Evolutionary conservation across 1,140 invertebrate species (phyloP), one percentile per base, ranked within the genome.

Genomic region (Littorina saxatilis): DNA sequence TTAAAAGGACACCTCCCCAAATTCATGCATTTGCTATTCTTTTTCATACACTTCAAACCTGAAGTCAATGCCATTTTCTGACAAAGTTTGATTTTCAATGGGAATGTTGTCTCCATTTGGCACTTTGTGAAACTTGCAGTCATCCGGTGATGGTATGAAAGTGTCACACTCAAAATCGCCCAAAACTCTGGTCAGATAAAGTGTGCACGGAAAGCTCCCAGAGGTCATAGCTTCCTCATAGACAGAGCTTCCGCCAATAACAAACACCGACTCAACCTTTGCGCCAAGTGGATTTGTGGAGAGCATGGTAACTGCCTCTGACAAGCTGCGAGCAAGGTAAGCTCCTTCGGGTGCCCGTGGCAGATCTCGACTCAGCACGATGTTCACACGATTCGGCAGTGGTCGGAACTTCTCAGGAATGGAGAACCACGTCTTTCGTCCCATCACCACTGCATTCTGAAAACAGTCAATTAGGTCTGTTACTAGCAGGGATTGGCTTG

Each of bases 371-470:
- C 96, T 96, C 0, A 99, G 90, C 9, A 99, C 95, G 82, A 99
- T 94, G 92, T 99, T 99, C 7, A 98, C 93, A 84, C 98, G 93
- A 40, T 95, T 92, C 3, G 87, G 79, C 1, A 99, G 91, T 0
- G 98, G 98, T 68, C 96, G 94, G 88, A 94, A 96, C 88, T 96
- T 97, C 17, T 92, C 89, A 0, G 98, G 98, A 80, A 99, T 97
- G 23, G 96, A 96, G 80, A 97, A 95, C 96, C 97, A 99, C 0
- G 98, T 99, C 85, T 94, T 95, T 80, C 96, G 92, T 1, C 98
- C 98, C 98, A 99, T 99, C 17, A 99, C 94, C 0, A 99, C 96
- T 37, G 95, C 96, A 94, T 99, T 99, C 74, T 91, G 86, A n/a
- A 73, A 78, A 58, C 32, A 47, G 35, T 0, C 32, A 58, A 13